These are phyloP conservation scores for Cheilinus undulatus DNA, from an alignment of 2,113 vertebrate species.

Conservation along the genomic window DNA sequence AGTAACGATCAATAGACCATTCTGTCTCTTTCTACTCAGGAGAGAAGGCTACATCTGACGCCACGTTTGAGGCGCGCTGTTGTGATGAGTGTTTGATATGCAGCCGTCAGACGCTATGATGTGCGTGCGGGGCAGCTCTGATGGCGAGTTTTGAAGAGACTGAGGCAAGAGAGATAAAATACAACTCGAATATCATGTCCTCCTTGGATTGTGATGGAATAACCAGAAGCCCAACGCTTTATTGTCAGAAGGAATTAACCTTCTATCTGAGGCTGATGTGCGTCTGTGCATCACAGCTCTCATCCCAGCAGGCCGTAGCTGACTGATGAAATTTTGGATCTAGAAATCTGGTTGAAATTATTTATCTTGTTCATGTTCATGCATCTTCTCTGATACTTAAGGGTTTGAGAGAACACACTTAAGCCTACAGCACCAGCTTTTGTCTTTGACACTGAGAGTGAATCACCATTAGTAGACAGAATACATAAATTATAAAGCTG, in stretches of 20 bases:
- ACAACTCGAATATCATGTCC: conserved; percentile 27
- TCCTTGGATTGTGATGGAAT: conserved; percentile 4
- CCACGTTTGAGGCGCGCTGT: conserved; percentile 15
- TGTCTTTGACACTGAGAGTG: not conserved
- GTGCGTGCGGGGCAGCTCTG: conserved; percentile 28
- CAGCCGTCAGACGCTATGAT: conserved; percentile 43
- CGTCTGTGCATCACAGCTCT: not conserved
- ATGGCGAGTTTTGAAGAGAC: conserved; percentile 40
- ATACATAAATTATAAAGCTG: not conserved
- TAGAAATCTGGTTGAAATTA: not conserved
- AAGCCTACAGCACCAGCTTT: not conserved
- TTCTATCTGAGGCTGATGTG: conserved; percentile 3
- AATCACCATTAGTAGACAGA: not conserved
- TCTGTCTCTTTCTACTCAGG: conserved; percentile 52
- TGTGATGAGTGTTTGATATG: conserved; percentile 70
- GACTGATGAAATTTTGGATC: conserved; percentile 6
- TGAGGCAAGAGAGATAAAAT: conserved; percentile 52
- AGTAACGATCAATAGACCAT: conserved; percentile 48
- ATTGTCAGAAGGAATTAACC: conserved; percentile 31
- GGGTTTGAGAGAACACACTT: not conserved
- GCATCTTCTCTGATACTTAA: not conserved
- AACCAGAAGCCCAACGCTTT: conserved; percentile 11
- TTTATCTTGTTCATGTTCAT: conserved; percentile 14
- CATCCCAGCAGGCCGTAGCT: not conserved
- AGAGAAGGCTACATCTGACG: conserved; percentile 58